Base-by-base conservation (phyloP, 2,797 vertebrate species). In the Sebastiscus albofasciatus region DNA sequence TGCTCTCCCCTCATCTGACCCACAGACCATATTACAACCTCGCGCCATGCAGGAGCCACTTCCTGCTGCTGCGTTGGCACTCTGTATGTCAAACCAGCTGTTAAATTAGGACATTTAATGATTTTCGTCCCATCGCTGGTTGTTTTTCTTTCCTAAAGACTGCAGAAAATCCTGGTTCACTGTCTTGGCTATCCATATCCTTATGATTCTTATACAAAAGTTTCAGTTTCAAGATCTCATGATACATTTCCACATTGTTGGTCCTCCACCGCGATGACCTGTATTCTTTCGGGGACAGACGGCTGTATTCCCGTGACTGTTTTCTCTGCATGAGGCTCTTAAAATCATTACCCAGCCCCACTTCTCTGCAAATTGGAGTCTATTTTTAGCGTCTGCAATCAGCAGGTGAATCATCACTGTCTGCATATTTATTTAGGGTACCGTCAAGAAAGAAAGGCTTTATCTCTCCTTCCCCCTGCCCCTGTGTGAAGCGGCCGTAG, bases 371-470 rank as follows among this genome's bases (percentile, higher is more conserved):
- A 85, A 90, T 90, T 79, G 55, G 58, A 73, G 72, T 81, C 85
- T 93, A 89, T 90, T 90, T 91, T 88, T 92, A 92, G 88, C 52
- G 5, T 62, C 76, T 49, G 83, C 82, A 81, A 83, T 92, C 88
- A 89, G 74, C 87, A 86, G 83, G 83, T 82, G 72, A 86, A 83
- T 82, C 79, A 62, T 77, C 73, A 61, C 77, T 33, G 72, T 90
- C 55, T 49, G 64, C 65, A 52, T 82, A 81, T 91, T 93, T 90
- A 86, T 87, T 91, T 85, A 22, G 73, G 67, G 22, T 36, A 55
- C 58, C 64, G 85, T 83, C 54, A 77, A 26, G 58, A 77, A 81
- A 58, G 10, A 82, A 12, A 83, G 68, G 71, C 84, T 87, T 82
- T 55, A 81, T 82, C n/a, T 75, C 31, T 70, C 60, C 36, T 62